Percentiles rank a stretch among this genome's conserved stretches.
Evolutionary conservation across 92 coral and sea anemone species (phyloP).

Genomic region (Epizoanthus stellaris): DNA sequence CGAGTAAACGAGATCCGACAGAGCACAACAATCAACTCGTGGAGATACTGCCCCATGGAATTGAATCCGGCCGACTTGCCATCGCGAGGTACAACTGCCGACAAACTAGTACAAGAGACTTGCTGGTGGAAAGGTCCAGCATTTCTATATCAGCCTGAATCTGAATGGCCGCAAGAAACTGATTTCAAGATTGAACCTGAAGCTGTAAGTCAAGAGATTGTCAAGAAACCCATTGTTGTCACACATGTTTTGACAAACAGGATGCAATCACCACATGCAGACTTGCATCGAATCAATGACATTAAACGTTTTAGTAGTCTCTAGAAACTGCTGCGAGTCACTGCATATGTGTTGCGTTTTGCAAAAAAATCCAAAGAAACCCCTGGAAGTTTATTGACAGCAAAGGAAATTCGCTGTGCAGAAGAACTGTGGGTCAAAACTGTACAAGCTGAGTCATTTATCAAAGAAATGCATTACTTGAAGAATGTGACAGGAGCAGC

Average conservation of each 20-base stretch:
- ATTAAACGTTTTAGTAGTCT: constrained; percentile 23
- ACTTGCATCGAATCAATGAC: constrained; percentile 41
- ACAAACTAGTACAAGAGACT: constrained; percentile 30
- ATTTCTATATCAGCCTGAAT: too few relatives aligned
- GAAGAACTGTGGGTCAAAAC: too few relatives aligned
- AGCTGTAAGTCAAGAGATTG: too few relatives aligned
- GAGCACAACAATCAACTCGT: constrained; percentile 21
- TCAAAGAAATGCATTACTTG: too few relatives aligned
- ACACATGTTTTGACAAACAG: constrained; percentile 1
- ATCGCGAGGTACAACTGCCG: constrained; percentile 43
- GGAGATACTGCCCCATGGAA: constrained; percentile 62
- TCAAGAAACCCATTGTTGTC: too few relatives aligned
- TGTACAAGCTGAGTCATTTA: too few relatives aligned
- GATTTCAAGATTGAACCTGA: neutral
- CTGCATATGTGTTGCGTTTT: neutral
- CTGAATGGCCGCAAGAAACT: too few relatives aligned
- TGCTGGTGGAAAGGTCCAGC: constrained; percentile 51
- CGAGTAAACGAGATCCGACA: constrained; percentile 62
- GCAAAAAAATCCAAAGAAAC: too few relatives aligned
- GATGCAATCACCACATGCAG: neutral
- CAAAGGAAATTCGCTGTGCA: too few relatives aligned
- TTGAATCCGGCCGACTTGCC: constrained; percentile 57
- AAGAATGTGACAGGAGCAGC: too few relatives aligned
- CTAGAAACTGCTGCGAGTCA: constrained; percentile 30
- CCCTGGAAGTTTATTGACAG: too few relatives aligned